A percentile compares a stretch with the other conserved stretches of the same genome.
phyloP scores from a whole-genome alignment of 2,113 vertebrate genomes.

The Gasterosteus aculeatus region DNA sequence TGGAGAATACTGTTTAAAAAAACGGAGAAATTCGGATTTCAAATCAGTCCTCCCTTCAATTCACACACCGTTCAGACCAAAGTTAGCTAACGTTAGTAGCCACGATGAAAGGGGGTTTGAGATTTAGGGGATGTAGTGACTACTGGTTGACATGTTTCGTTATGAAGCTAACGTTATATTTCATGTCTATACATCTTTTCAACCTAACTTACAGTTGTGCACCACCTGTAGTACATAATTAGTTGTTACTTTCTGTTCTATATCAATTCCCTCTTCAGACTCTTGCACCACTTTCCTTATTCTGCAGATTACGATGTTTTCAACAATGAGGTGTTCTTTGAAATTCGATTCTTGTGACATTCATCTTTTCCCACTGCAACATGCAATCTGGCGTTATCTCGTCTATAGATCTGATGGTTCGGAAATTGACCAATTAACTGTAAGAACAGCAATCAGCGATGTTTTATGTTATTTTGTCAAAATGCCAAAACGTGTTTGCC shows the following conservation, averaged over 20 bases:
- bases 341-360: background rate
- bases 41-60: background rate
- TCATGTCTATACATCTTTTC: background rate
- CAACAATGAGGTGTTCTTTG: background rate
- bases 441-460: background rate
- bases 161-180: constrained; percentile 1
- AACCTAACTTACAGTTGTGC: background rate
- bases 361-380: background rate
- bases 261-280: background rate
- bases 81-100: constrained; percentile 27
- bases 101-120: background rate
- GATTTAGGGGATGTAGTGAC: background rate
- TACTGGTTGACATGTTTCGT: background rate
- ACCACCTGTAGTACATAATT: background rate
- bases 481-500: background rate
- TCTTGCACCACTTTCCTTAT: background rate
- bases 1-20: background rate
- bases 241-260: constrained; percentile 2
- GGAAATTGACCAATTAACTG: background rate
- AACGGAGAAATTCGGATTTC: background rate
- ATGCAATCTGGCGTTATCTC: background rate
- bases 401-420: background rate
- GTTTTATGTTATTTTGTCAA: background rate
- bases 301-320: background rate
- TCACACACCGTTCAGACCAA: constrained; percentile 5